Evolutionary conservation across 64 coral and sea anemone species (phyloP).

Genomic region (Stichodactyla helianthus): DNA sequence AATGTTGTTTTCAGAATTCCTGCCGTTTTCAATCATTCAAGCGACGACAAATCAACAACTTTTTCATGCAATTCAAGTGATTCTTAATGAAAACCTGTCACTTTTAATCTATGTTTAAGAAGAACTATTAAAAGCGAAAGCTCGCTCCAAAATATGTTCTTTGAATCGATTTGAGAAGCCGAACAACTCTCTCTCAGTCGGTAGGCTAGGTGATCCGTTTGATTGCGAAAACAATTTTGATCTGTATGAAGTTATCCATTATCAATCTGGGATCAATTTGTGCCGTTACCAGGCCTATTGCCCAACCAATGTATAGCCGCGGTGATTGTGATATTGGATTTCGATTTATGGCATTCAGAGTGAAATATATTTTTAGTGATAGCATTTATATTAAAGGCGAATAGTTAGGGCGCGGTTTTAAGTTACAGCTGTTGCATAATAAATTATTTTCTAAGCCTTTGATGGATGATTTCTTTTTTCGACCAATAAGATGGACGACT

Average conservation of each 20-base stretch:
- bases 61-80: background rate
- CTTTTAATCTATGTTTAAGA: background rate
- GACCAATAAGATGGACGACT: background rate
- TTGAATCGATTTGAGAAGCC: background rate
- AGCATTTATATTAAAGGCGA: background rate
- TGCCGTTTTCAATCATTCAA: background rate
- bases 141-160: background rate
- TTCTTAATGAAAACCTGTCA: background rate
- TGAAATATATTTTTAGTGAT: background rate
- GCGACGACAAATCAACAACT: background rate
- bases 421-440: background rate
- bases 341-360: background rate
- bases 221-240: background rate
- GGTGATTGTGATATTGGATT: background rate
- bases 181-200: background rate
- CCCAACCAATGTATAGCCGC: background rate
- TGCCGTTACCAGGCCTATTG: background rate
- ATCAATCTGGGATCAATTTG: background rate
- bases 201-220: background rate
- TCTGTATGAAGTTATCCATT: background rate
- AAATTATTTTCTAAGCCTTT: background rate
- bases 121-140: background rate
- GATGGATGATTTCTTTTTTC: background rate
- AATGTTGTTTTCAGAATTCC: no score
- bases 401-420: background rate